phyloP scores from a whole-genome alignment of 2,797 vertebrate species.

The Phrynocephalus vlangalii region DNA sequence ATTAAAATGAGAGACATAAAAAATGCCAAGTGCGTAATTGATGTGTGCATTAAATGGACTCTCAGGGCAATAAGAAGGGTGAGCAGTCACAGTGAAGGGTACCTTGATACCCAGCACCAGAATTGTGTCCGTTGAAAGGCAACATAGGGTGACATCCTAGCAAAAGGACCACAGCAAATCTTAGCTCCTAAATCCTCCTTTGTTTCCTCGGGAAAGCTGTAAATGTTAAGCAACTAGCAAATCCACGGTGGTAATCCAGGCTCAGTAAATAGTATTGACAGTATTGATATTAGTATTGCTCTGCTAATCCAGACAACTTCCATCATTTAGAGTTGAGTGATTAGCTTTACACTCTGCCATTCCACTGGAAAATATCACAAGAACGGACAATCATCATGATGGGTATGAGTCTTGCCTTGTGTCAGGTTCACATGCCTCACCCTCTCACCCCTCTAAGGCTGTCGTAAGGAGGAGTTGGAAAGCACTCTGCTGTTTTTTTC shows the following conservation, averaged over 20 bases:
- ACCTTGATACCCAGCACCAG: constrained; percentile 28
- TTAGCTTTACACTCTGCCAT: no score
- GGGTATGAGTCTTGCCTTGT: no score
- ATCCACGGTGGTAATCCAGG: background rate
- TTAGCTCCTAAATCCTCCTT: background rate
- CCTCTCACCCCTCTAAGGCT: no score
- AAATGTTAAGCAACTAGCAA: constrained; percentile 17
- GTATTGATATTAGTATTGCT: no score
- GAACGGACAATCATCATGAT: no score
- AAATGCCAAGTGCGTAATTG: constrained; percentile 71
- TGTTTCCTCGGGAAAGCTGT: background rate
- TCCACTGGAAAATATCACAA: background rate
- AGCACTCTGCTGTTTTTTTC: no score
- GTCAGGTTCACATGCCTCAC: no score
- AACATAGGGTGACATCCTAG: constrained; percentile 11
- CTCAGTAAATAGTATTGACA: background rate
- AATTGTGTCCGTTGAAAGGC: constrained; percentile 28
- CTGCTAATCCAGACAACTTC: background rate
- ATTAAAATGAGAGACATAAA: constrained; percentile 67
- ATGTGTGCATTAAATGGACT: constrained; percentile 65
- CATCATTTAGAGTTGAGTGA: no score
- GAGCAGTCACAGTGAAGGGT: constrained; percentile 52
- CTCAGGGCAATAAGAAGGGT: constrained; percentile 45
- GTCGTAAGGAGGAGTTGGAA: no score
- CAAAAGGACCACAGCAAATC: background rate